These are phyloP conservation scores for Salmo trutta DNA, from an alignment of 2,797 vertebrate species.

Conservation along the genomic window DNA sequence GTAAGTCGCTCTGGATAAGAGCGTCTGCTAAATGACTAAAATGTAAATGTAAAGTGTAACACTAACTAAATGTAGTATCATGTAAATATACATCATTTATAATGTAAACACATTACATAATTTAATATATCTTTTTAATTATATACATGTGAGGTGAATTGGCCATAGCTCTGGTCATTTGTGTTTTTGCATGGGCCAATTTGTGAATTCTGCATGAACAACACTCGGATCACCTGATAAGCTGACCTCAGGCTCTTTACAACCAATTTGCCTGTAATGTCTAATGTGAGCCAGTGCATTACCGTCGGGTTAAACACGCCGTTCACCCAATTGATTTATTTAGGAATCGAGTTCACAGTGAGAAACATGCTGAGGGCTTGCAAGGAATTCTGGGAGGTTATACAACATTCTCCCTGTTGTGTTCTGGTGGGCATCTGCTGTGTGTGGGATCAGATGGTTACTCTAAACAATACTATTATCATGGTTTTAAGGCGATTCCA, in stretches of 20 bases:
- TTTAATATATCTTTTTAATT: background rate
- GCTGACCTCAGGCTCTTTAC: background rate
- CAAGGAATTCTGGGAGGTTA: background rate
- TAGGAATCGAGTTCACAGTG: background rate
- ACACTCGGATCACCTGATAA: background rate
- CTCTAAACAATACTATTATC: slow-evolving; percentile 41
- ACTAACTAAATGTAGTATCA: too few species aligned
- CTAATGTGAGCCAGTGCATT: background rate
- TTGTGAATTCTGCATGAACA: background rate
- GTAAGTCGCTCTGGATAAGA: too few species aligned
- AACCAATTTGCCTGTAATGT: background rate
- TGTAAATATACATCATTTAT: too few species aligned
- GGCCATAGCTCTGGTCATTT: background rate
- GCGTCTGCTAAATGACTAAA: too few species aligned
- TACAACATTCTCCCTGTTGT: slow-evolving; percentile 12
- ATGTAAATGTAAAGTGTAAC: too few species aligned
- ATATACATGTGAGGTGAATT: background rate
- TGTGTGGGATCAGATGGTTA: slow-evolving; percentile 49
- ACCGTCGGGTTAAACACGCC: background rate
- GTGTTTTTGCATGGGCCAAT: slow-evolving; percentile 1
- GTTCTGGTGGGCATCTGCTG: background rate
- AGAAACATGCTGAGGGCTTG: background rate
- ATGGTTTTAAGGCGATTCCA: background rate
- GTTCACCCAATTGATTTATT: background rate
- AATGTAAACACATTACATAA: too few species aligned